Conservation (phyloP, 2,113 vertebrate species). For the Tachuris rubrigastra region DNA sequence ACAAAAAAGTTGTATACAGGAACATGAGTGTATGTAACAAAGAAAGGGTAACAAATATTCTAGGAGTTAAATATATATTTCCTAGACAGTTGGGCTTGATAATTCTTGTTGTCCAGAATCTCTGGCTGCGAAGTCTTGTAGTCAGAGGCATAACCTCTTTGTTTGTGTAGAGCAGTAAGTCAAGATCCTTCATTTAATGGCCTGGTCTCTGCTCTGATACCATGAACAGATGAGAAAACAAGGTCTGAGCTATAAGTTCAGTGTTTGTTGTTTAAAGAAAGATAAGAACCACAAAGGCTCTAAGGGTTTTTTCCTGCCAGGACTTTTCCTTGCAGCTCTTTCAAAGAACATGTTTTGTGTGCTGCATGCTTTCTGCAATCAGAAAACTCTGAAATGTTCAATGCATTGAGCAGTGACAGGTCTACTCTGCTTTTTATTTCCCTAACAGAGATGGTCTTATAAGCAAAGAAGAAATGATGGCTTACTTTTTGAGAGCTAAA, state of each 20-base stretch:
- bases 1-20: not conserved
- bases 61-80: not conserved
- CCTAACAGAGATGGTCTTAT: conserved; percentile 89
- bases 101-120: not conserved
- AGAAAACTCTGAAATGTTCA: not conserved
- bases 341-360: not conserved
- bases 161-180: not conserved
- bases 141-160: not conserved
- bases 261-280: not conserved
- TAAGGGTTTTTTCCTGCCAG: not conserved
- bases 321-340: not conserved
- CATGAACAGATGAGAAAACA: not conserved
- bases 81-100: not conserved
- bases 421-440: not conserved
- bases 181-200: not conserved
- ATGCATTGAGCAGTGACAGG: not conserved
- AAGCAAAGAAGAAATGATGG: conserved; percentile 98
- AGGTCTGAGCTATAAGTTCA: fast-evolving
- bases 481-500: conserved; percentile 95
- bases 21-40: not conserved
- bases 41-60: not conserved
- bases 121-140: not conserved
- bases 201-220: not conserved
- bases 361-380: not conserved
- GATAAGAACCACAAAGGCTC: not conserved